phyloP scores from a whole-genome alignment of 2,797 vertebrate species.

The Protonibea diacanthus region DNA sequence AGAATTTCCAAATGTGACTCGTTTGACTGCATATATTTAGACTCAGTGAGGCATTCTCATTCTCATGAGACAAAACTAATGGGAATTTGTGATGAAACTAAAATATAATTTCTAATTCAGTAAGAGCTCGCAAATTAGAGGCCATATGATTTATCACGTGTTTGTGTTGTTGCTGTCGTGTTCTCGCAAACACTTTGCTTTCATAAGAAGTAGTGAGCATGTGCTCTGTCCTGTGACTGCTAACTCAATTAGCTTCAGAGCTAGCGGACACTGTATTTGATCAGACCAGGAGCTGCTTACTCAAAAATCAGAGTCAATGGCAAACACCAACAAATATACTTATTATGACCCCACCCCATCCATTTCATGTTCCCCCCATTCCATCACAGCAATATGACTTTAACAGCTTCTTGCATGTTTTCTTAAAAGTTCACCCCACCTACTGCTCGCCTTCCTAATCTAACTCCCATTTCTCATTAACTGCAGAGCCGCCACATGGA shows the following conservation, averaged over 20 bases:
- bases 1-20: neutral
- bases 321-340: conserved; percentile 11
- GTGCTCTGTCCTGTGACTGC: conserved; percentile 74
- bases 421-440: conserved; percentile 14
- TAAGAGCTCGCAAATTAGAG: conserved; percentile 18
- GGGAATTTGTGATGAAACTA: neutral
- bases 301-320: conserved; percentile 8
- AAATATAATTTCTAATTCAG: conserved; percentile 17
- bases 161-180: conserved; percentile 32
- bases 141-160: conserved; percentile 35
- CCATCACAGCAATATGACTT: conserved; percentile 20
- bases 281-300: conserved; percentile 39
- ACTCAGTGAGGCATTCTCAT: neutral
- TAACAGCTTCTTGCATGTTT: conserved; percentile 49
- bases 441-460: conserved; percentile 8
- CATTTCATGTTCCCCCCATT: conserved; percentile 9
- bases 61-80: neutral
- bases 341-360: conserved; percentile 13
- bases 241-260: conserved; percentile 74
- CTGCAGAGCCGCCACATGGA: conserved; percentile 42
- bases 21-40: neutral
- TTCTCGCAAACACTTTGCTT: conserved; percentile 10
- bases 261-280: conserved; percentile 42
- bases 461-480: conserved; percentile 33
- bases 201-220: conserved; percentile 43